A percentile compares a stretch with the other conserved stretches of the same genome.
Evolutionary conservation across 1,140 invertebrate genomes (phyloP).

Genomic region (Penaeus vannamei): DNA sequence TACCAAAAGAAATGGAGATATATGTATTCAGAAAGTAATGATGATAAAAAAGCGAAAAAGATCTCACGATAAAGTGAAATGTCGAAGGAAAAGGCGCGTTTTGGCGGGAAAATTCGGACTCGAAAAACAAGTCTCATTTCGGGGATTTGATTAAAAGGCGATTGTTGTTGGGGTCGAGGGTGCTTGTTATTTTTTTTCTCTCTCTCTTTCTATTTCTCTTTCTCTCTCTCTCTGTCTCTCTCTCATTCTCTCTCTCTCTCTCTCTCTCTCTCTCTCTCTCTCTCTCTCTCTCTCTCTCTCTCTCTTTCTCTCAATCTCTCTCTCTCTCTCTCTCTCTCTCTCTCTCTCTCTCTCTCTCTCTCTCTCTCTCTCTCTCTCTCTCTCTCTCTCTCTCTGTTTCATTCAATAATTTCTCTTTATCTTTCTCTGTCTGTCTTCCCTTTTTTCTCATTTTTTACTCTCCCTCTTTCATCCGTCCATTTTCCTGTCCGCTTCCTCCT

Average conservation of each 20-base stretch:
- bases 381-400: background rate
- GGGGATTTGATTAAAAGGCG: slow-evolving; percentile 43
- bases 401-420: too few relatives aligned
- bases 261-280: background rate
- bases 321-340: too few relatives aligned
- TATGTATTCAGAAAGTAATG: too few relatives aligned
- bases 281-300: background rate
- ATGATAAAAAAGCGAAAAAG: too few relatives aligned
- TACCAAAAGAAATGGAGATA: too few relatives aligned
- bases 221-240: background rate
- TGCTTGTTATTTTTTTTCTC: background rate
- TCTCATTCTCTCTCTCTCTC: background rate
- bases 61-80: too few relatives aligned
- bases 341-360: background rate
- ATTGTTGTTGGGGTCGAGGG: background rate
- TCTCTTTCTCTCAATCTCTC: background rate
- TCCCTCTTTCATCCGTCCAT: too few relatives aligned
- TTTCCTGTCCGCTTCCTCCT: too few relatives aligned
- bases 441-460: too few relatives aligned
- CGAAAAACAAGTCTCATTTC: slow-evolving; percentile 20
- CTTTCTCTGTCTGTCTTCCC: too few relatives aligned
- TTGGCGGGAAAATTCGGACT: too few relatives aligned
- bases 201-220: background rate
- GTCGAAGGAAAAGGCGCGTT: too few relatives aligned
- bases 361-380: background rate